Percentiles rank a stretch among this genome's conserved stretches.
Evolutionary conservation across 2,797 vertebrate species (phyloP).

Genomic region (Mormyrops attenuatus): DNA sequence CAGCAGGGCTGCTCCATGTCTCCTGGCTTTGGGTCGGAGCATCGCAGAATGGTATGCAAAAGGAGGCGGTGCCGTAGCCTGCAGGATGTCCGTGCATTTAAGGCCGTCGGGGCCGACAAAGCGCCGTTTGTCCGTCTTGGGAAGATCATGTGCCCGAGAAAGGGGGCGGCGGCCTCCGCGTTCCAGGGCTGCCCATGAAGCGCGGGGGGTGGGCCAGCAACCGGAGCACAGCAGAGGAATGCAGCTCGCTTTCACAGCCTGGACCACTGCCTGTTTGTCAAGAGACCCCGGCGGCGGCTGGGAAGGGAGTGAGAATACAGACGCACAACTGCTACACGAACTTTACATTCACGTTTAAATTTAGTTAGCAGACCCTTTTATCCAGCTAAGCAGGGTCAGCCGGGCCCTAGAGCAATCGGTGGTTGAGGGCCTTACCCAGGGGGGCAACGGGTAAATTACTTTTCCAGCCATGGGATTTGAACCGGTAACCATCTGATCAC

Average conservation of each 20-base stretch:
- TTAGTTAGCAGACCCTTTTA: not conserved
- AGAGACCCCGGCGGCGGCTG: not conserved
- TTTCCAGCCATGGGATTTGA: not conserved
- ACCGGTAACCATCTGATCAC: not conserved
- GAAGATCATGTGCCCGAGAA: not conserved
- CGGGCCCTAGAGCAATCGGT: not conserved
- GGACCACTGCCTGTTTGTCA: not conserved
- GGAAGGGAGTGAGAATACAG: not conserved
- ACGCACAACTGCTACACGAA: not conserved
- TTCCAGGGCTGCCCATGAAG: not conserved
- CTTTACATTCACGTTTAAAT: not conserved
- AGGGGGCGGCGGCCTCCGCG: not conserved
- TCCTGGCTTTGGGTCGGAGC: not conserved
- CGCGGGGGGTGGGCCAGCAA: not conserved
- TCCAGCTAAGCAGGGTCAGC: not conserved
- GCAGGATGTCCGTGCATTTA: not conserved
- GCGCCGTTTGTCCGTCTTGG: not conserved
- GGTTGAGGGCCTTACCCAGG: not conserved
- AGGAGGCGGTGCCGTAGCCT: not conserved
- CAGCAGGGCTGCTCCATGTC: not conserved
- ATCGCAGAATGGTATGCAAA: not conserved
- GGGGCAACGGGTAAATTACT: not conserved
- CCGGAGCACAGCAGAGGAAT: not conserved
- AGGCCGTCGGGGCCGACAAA: not conserved
- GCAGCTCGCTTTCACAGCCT: not conserved